These are phyloP conservation scores for Strongylocentrotus purpuratus DNA, from an alignment of 35 echinoderm and acorn worm genomes.

Conservation along the genomic window DNA sequence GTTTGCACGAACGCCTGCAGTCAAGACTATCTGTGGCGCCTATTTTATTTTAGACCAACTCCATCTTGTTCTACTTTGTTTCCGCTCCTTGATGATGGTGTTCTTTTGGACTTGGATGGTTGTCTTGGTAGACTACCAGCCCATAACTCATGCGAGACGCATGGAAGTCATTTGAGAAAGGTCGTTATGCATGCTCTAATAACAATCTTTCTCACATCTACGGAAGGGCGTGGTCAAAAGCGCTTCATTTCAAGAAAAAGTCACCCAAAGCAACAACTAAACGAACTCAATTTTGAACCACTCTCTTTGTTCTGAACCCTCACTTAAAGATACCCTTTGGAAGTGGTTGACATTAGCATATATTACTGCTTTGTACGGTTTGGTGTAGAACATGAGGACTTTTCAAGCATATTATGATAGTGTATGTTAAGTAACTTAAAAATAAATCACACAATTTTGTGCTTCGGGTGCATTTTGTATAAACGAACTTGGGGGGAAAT, in stretches of 20 bases:
- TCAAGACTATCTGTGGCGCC: slow-evolving; percentile 7
- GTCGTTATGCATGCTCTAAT: not conserved
- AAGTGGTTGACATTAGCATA: too few relatives aligned
- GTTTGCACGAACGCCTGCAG: not conserved
- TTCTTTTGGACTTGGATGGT: not conserved
- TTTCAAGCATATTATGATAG: too few relatives aligned
- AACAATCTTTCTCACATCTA: too few relatives aligned
- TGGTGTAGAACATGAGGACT: too few relatives aligned
- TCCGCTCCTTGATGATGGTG: not conserved
- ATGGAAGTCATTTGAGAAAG: slow-evolving; percentile 1
- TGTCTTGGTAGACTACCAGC: not conserved
- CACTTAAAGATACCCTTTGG: too few relatives aligned
- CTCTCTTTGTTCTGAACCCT: too few relatives aligned
- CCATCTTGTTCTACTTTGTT: not conserved
- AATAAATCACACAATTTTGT: too few relatives aligned
- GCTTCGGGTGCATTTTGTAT: too few relatives aligned
- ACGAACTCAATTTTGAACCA: too few relatives aligned
- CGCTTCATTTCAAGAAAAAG: not conserved
- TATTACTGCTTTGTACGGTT: too few relatives aligned
- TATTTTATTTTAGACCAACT: not conserved
- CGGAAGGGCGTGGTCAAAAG: not conserved
- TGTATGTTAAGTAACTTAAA: too few relatives aligned
- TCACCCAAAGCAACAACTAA: not conserved
- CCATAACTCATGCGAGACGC: not conserved
- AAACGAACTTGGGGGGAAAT: too few relatives aligned